Conservation (phyloP, 2,797 vertebrate genomes). For the Cryptoblepharus egeriae region DNA sequence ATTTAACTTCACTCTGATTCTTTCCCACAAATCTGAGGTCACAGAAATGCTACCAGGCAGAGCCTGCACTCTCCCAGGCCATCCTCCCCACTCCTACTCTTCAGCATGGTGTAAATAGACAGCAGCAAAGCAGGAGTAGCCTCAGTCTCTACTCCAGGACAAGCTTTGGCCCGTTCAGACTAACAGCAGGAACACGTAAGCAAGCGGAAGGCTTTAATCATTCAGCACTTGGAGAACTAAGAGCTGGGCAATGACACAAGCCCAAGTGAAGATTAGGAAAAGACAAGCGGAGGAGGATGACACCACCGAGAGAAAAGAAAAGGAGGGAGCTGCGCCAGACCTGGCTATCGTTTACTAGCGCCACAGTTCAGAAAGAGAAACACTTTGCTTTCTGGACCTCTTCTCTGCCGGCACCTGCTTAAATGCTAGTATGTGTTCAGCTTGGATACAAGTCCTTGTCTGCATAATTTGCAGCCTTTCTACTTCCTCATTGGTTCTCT, state of each 20-base stretch:
- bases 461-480: background rate
- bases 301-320: background rate
- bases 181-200: conserved; percentile 22
- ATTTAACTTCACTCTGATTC: background rate
- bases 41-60: background rate
- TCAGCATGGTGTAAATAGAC: background rate
- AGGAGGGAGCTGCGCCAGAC: background rate
- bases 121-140: conserved; percentile 3
- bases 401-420: background rate
- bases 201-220: conserved; percentile 40
- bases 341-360: background rate
- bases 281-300: background rate
- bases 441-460: background rate
- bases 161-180: conserved; percentile 11
- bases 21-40: background rate
- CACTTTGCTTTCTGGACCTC: background rate
- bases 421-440: background rate
- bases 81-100: background rate
- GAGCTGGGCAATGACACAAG: conserved; percentile 11
- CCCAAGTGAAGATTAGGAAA: conserved; percentile 19
- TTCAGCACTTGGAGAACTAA: conserved; percentile 12
- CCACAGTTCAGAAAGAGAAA: background rate
- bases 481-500: too few relatives aligned
- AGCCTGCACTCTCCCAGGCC: background rate
- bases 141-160: conserved; percentile 2